Evolutionary conservation across 2,113 vertebrate genomes (phyloP).

Genomic region (Dasypus novemcinctus): DNA sequence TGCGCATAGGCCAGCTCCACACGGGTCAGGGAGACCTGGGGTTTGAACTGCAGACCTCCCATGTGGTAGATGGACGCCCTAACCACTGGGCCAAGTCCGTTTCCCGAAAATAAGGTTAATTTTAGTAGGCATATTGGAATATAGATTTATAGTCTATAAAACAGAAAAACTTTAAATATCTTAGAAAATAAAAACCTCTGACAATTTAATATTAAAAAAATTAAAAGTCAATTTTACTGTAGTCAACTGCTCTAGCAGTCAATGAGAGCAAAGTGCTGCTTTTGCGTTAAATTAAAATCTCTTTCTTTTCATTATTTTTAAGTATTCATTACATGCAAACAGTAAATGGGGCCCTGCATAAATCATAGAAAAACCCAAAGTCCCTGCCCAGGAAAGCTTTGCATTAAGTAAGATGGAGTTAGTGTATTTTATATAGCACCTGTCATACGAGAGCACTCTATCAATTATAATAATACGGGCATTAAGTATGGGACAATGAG

Average conservation of each 20-base stretch:
- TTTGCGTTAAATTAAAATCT: constrained; percentile 14
- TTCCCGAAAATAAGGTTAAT: neutral
- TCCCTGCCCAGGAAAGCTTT: neutral
- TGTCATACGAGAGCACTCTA: neutral
- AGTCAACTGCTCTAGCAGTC: neutral
- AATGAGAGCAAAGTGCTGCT: neutral
- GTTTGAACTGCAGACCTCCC: no score
- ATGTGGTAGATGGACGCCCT: no score
- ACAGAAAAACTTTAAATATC: neutral
- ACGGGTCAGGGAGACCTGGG: no score
- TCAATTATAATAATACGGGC: neutral
- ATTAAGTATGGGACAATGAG: neutral
- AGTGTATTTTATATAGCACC: neutral
- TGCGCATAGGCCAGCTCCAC: no score
- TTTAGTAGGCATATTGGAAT: neutral
- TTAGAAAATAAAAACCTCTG: constrained; percentile 32
- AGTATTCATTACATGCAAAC: neutral
- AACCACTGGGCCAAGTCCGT: no score
- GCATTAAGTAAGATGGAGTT: neutral
- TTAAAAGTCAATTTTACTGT: constrained; percentile 31
- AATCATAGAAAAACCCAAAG: neutral
- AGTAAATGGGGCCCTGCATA: neutral
- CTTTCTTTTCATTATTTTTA: neutral
- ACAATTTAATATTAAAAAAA: constrained; percentile 38
- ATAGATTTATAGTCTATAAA: neutral